These are phyloP conservation scores for Atopsyche davidsoni DNA, from an alignment of 1,140 invertebrate genomes.

Conservation along the genomic window DNA sequence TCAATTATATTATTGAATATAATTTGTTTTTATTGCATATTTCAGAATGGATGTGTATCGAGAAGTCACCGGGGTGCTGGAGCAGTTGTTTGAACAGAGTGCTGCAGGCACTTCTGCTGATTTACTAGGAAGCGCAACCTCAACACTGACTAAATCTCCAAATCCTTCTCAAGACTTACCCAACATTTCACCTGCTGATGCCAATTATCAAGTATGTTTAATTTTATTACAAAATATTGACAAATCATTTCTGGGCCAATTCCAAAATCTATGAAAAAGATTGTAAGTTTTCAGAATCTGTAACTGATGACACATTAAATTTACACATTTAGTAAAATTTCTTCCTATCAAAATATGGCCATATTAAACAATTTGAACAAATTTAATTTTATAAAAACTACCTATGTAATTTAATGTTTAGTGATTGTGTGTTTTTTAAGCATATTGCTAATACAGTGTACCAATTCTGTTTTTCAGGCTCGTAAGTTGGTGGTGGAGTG, in stretches of 20 bases:
- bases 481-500: slow-evolving; percentile 45
- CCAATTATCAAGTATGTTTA: slow-evolving; percentile 41
- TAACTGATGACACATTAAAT: too few species aligned
- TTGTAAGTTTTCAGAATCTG: too few species aligned
- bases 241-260: too few species aligned
- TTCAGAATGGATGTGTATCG: slow-evolving; percentile 82
- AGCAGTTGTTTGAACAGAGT: slow-evolving; percentile 70
- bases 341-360: too few species aligned
- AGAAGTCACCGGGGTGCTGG: slow-evolving; percentile 73
- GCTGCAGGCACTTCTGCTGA: slow-evolving; percentile 36
- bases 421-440: too few species aligned
- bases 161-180: slow-evolving; percentile 41
- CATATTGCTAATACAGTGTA: too few species aligned
- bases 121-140: slow-evolving; percentile 40
- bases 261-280: too few species aligned
- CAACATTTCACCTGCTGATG: slow-evolving; percentile 40
- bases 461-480: slow-evolving; percentile 34
- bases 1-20: slow-evolving; percentile 17
- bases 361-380: too few species aligned
- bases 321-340: too few species aligned
- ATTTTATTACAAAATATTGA: too few species aligned
- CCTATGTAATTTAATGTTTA: too few species aligned
- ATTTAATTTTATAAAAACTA: too few species aligned
- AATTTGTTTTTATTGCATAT: slow-evolving; percentile 14
- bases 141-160: slow-evolving; percentile 35